Percentiles rank a stretch among this genome's conserved stretches.
Evolutionary conservation across 2,797 vertebrate species (phyloP).

Genomic region (Champsocephalus gunnari): DNA sequence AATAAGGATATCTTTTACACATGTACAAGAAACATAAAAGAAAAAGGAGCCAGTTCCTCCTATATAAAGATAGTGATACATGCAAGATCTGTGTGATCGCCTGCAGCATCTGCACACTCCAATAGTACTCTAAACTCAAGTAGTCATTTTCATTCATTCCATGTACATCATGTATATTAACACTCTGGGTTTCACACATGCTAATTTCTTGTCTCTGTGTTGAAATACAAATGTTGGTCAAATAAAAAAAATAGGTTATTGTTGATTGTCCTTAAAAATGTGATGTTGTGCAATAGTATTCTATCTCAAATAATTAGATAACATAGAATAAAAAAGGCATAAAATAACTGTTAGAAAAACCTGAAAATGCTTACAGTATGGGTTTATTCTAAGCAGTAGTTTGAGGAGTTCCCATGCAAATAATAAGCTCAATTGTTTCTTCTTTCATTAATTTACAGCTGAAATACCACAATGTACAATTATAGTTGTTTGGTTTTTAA

Average conservation of each 20-base stretch:
- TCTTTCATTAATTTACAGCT: not conserved
- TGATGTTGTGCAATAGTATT: not conserved
- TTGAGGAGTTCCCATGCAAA: not conserved
- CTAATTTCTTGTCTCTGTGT: not conserved
- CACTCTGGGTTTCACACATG: not conserved
- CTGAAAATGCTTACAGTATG: not conserved
- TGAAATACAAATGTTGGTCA: not conserved
- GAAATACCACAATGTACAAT: not conserved
- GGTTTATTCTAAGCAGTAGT: not conserved
- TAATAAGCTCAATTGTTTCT: not conserved
- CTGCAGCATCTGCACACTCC: slow-evolving; percentile 10
- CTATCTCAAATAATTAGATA: not conserved
- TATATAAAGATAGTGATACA: not conserved
- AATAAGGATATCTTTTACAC: not conserved
- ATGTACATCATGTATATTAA: not conserved
- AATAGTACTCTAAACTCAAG: not conserved
- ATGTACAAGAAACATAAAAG: not conserved
- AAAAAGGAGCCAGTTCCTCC: not conserved
- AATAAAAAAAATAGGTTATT: not conserved
- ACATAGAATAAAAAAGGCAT: not conserved
- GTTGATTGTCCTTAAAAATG: not conserved
- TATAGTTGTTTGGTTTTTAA: not conserved
- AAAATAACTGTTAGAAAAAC: not conserved
- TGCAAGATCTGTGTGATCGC: slow-evolving; percentile 1
- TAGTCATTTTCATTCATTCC: not conserved